Base-by-base conservation (phyloP, 2,888 invertebrate species). In the Phymatocera aterrima region DNA sequence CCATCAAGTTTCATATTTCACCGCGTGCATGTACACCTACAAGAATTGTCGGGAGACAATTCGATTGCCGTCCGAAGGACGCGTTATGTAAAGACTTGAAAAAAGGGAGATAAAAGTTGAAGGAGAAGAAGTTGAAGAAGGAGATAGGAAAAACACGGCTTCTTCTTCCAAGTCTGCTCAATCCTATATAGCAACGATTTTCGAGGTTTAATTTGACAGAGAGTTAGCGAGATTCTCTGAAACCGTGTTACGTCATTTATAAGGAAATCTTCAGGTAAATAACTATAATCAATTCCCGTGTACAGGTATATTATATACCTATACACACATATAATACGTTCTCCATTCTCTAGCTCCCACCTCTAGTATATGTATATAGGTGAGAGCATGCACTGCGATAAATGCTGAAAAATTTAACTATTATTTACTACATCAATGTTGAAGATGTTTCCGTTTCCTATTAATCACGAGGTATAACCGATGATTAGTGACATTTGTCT, bases 241-340 rank as follows among this genome's bases (percentile, higher is more conserved):
- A 46, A 43, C 43, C 46, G 46, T 34, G 46, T 68, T 68, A 68
- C 68, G 46, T 68, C 68, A 68, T 68, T 46, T 24, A 57, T n/a
- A 15, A 60, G 61, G 37, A 64, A 64, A 64, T 64, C 34, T 64
- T 64, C 61, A 64, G 61, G 61, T 64, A 64, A 64, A 64, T 64
- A 37, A 64, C 37, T 37, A 64, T 64, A 37, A 64, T 64, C 61
- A 64, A 64, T 18, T 64, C 61, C 61, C 34, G n/a, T 37, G 10
- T 64, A 34, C 43, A 43, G 6, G 28, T 68, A 5, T 68, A 64
- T 43, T 43, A 68, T 57, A 57, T 40, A 40, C 8, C 4, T 40
- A 40, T 40, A 40, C 40, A n/a, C n/a, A n/a, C n/a, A n/a, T n/a
- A n/a, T n/a, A n/a, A n/a, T n/a, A n/a, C n/a, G n/a, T n/a, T n/a